These are phyloP conservation scores for Loxodonta africana DNA, from an alignment of 2,113 vertebrate genomes.

Conservation along the genomic window DNA sequence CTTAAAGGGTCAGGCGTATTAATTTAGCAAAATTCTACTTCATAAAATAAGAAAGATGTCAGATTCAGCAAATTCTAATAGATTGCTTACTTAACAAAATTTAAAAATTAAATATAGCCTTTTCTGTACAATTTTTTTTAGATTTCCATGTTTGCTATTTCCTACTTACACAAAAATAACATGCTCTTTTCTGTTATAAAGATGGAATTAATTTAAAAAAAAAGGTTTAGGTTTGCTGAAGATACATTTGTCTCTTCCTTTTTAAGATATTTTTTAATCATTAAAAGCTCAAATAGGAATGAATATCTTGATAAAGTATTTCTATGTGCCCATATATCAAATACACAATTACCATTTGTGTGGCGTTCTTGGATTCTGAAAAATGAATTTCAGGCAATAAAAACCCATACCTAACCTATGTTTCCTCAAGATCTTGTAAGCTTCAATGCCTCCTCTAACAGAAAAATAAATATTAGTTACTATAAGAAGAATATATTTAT, in stretches of 20 bases:
- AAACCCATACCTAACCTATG: not conserved
- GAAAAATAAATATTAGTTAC: not conserved
- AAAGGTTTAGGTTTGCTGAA: not conserved
- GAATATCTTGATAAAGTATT: not conserved
- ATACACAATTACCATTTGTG: not conserved
- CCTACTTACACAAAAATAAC: not conserved
- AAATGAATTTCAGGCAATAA: not conserved
- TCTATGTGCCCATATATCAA: not conserved
- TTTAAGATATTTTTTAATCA: not conserved
- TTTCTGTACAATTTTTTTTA: not conserved
- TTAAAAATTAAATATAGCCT: not conserved
- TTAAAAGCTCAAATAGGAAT: constrained; percentile 34
- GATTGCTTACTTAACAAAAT: not conserved
- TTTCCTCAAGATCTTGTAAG: not conserved
- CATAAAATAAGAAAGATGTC: not conserved
- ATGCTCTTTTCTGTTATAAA: not conserved
- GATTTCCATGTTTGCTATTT: not conserved
- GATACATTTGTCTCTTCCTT: not conserved
- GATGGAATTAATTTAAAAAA: not conserved
- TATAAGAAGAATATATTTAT: not conserved
- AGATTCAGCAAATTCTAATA: not conserved
- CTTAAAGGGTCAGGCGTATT: not conserved
- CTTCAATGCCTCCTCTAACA: not conserved
- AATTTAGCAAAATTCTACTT: not conserved
- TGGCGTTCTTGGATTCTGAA: not conserved